A percentile compares a stretch with the other conserved stretches of the same genome.
Conservation (phyloP, 2,888 invertebrate species). For the Hirudinaria manillensis region DNA sequence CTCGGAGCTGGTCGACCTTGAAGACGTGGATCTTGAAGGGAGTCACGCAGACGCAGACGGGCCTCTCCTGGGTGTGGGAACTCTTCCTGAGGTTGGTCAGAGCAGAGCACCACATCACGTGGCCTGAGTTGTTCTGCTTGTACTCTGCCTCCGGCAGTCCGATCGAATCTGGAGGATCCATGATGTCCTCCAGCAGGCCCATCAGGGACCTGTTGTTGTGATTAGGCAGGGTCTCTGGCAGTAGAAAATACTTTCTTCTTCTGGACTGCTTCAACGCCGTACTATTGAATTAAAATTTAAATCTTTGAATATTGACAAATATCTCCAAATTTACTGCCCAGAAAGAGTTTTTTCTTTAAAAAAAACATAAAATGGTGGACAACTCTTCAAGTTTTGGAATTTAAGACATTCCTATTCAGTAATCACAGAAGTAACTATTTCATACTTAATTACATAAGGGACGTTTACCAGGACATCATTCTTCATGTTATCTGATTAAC, state of each 20-base stretch:
- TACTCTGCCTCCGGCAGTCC: conserved; percentile 16
- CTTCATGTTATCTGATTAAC: too few species aligned
- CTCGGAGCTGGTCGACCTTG: conserved; percentile 38
- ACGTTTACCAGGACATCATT: too few species aligned
- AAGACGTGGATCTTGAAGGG: conserved; percentile 40
- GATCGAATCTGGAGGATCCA: conserved; percentile 27
- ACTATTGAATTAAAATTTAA: neutral
- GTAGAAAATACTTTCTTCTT: conserved; percentile 33
- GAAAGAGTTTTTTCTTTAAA: too few species aligned
- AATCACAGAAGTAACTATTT: too few species aligned
- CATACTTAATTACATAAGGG: too few species aligned
- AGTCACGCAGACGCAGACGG: conserved; percentile 43
- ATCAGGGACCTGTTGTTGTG: conserved; percentile 35
- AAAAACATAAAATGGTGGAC: too few species aligned
- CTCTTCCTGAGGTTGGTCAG: conserved; percentile 13
- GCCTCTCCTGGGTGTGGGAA: conserved; percentile 40
- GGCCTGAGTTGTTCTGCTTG: conserved; percentile 41
- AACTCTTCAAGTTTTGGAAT: too few species aligned
- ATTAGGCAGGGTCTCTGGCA: conserved; percentile 40
- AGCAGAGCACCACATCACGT: conserved; percentile 48
- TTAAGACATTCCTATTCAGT: too few species aligned
- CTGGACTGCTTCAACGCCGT: neutral
- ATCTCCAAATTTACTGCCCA: neutral
- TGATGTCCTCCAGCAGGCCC: conserved; percentile 33
- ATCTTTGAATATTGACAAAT: neutral